Conservation (phyloP, 2,113 vertebrate genomes). For the Aphyosemion australe region DNA sequence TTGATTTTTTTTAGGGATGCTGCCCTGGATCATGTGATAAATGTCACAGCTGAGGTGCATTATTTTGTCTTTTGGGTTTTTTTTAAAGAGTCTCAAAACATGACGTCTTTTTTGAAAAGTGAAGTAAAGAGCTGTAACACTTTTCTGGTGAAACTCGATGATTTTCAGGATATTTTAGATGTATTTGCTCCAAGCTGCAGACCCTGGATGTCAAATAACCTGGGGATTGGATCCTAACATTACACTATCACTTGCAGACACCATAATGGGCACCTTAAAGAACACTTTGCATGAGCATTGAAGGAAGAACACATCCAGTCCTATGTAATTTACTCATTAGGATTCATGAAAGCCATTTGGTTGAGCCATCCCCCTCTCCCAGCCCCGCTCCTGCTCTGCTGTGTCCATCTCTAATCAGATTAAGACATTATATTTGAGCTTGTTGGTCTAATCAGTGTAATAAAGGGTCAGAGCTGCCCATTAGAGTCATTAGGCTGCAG, state of each 20-base stretch:
- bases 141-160: no score
- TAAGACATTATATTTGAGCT: conserved; percentile 68
- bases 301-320: conserved; percentile 9
- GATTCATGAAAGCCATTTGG: conserved; percentile 15
- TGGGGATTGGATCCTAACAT: not conserved
- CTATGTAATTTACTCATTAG: conserved; percentile 13
- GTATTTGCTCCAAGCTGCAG: not conserved
- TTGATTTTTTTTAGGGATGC: conserved; percentile 42
- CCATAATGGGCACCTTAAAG: conserved; percentile 7
- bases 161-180: not conserved
- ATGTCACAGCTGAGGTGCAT: conserved; percentile 34
- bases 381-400: conserved; percentile 37
- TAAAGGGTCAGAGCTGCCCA: conserved; percentile 68
- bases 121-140: not conserved
- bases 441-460: conserved; percentile 72
- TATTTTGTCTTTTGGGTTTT: conserved; percentile 21
- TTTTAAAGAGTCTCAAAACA: conserved; percentile 7
- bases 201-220: not conserved
- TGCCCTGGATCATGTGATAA: conserved; percentile 29
- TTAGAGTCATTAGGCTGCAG: conserved; percentile 70
- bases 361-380: conserved; percentile 18
- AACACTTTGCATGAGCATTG: conserved; percentile 13
- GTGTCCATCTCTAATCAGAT: conserved; percentile 71
- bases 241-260: conserved; percentile 18
- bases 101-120: conserved; percentile 1